Evolutionary conservation across 2,888 invertebrate genomes (phyloP), one percentile per base, ranked within the genome.

Genomic region (Aphodius sticticus): DNA sequence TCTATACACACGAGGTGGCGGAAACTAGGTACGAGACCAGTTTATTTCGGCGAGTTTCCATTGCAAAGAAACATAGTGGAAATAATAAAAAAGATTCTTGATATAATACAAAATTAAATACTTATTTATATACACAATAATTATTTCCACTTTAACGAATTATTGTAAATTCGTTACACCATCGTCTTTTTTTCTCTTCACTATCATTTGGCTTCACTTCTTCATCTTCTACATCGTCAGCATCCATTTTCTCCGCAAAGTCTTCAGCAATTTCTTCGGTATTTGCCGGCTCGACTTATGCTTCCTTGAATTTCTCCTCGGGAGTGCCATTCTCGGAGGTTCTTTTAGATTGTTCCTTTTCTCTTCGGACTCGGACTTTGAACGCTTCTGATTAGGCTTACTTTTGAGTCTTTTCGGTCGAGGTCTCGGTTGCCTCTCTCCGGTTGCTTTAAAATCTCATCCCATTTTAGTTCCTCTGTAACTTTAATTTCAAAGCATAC

Each of bases 401-500:
- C 81, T 70, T 79, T 82, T 15, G 76, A 72, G 26, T 81, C 78
- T 37, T 69, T 77, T 26, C 76, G 37, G 12, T 81, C 81, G 15
- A 78, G 78, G 69, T 78, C 79, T 75, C 78, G 75, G 37, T 76
- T 80, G 1, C 81, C 69, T 75, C 81, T 79, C 69, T 83, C 87
- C 84, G 76, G 86, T 74, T 82, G 86, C 85, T 79, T 84, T 72
- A 84, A 85, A 70, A 85, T 84, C 82, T 89, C 89, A 70, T 88
- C 88, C 87, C 90, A 88, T 69, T 89, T 88, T 69, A 91, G 87
- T 80, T 90, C 88, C 82, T 92, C 92, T 0, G 91, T 89, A 83
- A 95, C 91, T 89, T 95, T 95, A 0, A 94, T 93, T 92, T 99
- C 97, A 87, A 92, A 97, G 85, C 93, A 95, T 38, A 97, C 87